Conservation (phyloP, 2,888 invertebrate genomes). For the Clitarchus hookeri region DNA sequence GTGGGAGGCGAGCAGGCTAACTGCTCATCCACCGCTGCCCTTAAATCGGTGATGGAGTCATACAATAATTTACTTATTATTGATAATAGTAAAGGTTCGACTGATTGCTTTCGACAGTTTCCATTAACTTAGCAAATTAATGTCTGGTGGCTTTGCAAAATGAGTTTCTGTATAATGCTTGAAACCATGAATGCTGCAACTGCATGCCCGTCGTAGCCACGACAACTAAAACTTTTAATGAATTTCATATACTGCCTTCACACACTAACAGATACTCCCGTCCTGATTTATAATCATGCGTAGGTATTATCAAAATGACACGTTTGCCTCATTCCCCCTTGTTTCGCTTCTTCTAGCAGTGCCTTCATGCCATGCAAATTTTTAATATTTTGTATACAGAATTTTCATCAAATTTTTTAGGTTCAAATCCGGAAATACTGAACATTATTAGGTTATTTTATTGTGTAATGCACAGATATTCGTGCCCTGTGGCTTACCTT, state of each 20-base stretch:
- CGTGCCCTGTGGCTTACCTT: too few species aligned
- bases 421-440: too few species aligned
- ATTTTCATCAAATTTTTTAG: too few species aligned
- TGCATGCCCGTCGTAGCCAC: neutral
- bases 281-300: neutral
- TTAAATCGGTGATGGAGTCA: neutral
- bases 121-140: neutral
- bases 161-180: neutral
- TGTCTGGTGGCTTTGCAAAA: neutral
- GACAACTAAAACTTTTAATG: neutral
- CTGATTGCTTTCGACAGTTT: neutral
- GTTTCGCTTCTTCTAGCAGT: too few species aligned
- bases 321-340: too few species aligned
- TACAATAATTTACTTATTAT: conserved; percentile 5
- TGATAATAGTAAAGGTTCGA: conserved; percentile 15
- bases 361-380: too few species aligned
- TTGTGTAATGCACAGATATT: too few species aligned
- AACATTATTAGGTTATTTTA: too few species aligned
- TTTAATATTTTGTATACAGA: too few species aligned
- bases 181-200: neutral
- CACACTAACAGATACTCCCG: neutral
- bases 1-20: too few species aligned
- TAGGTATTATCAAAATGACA: neutral
- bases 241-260: neutral
- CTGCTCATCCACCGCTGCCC: too few species aligned